Percentiles rank a stretch among this genome's conserved stretches.
These are phyloP conservation scores for Cynopterus sphinx DNA, from an alignment of 2,797 vertebrate genomes.

Conservation along the genomic window DNA sequence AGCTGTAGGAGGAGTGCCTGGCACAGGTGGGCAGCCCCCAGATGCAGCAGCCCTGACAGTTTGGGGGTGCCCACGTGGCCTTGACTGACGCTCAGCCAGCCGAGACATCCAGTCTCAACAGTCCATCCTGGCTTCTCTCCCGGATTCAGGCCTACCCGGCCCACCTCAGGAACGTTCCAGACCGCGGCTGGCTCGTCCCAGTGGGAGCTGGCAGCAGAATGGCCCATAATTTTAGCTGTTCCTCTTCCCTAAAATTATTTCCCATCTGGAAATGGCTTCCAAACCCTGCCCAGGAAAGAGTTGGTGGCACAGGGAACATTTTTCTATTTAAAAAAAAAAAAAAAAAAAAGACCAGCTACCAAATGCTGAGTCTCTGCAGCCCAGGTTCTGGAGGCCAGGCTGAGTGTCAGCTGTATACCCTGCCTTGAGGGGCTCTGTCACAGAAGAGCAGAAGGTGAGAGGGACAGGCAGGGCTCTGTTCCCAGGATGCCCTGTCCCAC, in stretches of 20 bases:
- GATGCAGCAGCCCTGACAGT: accelerated
- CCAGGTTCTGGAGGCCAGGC: not conserved
- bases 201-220: not conserved
- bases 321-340: not conserved
- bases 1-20: not conserved
- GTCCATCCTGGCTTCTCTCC: not conserved
- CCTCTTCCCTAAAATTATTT: slow-evolving; percentile 57
- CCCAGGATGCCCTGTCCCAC: not conserved
- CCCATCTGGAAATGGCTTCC: slow-evolving; percentile 56
- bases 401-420: not conserved
- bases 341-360: not conserved
- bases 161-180: not conserved
- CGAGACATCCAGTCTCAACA: not conserved
- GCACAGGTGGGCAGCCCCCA: not conserved
- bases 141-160: accelerated
- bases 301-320: slow-evolving; percentile 35
- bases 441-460: not conserved
- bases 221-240: slow-evolving; percentile 58
- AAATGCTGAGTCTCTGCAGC: not conserved
- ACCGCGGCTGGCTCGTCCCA: accelerated
- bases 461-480: not conserved
- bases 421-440: not conserved
- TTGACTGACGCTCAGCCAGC: not conserved
- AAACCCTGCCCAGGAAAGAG: slow-evolving; percentile 59
- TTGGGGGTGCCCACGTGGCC: accelerated